A percentile compares a stretch with the other conserved stretches of the same genome.
phyloP scores from a whole-genome alignment of 2,888 invertebrate genomes.

The Agrotis puta region DNA sequence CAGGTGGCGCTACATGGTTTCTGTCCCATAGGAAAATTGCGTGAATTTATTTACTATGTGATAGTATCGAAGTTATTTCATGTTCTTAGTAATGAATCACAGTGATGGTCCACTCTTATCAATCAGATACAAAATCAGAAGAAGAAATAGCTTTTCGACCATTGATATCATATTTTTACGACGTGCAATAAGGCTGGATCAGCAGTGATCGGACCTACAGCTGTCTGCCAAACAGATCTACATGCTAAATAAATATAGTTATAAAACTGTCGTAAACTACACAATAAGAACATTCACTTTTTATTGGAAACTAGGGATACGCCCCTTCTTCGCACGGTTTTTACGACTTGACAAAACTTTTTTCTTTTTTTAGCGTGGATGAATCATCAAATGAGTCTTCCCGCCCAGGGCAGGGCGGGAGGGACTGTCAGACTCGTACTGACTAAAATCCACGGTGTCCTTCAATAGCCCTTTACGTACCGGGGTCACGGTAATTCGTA shows the following conservation, averaged over 20 bases:
- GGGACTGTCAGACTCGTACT: too few relatives aligned
- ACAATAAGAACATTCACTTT: constrained; percentile 50
- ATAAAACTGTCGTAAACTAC: constrained; percentile 49
- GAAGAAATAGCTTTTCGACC: constrained; percentile 19
- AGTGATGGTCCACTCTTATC: neutral
- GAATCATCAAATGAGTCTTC: too few relatives aligned
- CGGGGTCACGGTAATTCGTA: too few relatives aligned
- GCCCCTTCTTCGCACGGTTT: neutral
- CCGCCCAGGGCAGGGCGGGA: too few relatives aligned
- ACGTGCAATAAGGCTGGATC: constrained; percentile 27
- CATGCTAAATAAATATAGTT: constrained; percentile 45
- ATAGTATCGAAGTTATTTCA: too few relatives aligned
- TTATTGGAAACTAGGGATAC: constrained; percentile 38
- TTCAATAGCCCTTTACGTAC: too few relatives aligned
- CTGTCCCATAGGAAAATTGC: too few relatives aligned
- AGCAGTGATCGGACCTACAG: constrained; percentile 39
- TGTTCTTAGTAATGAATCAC: too few relatives aligned
- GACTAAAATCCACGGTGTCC: too few relatives aligned
- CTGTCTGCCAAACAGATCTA: constrained; percentile 53
- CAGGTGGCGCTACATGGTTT: too few relatives aligned
- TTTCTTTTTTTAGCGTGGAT: too few relatives aligned
- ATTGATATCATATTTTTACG: constrained; percentile 43
- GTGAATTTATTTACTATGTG: too few relatives aligned
- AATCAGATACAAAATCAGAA: constrained; percentile 9
- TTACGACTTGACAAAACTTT: neutral